phyloP scores from a whole-genome alignment of 2,888 invertebrate genomes.

The Pyrrhia umbra region DNA sequence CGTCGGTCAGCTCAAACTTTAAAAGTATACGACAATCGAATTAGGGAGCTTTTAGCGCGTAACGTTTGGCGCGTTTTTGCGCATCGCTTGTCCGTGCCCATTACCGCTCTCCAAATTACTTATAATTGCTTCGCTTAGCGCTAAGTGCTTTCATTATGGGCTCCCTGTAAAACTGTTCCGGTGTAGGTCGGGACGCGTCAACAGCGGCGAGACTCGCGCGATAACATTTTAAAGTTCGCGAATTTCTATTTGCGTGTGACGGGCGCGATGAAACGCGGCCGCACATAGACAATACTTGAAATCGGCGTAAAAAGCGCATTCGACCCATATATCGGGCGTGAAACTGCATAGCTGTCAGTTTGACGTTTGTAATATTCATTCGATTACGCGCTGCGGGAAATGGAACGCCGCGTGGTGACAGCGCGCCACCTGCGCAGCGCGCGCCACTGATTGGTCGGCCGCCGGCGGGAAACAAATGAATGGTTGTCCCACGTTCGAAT shows the following conservation, averaged over 20 bases:
- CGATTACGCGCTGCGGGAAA: slow-evolving; percentile 86
- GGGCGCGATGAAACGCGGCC: slow-evolving; percentile 56
- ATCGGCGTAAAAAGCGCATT: slow-evolving; percentile 82
- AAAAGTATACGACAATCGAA: slow-evolving; percentile 88
- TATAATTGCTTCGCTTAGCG: slow-evolving; percentile 90
- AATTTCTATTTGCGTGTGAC: slow-evolving; percentile 52
- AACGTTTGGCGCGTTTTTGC: slow-evolving; percentile 89
- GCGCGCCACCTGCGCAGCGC: slow-evolving; percentile 80
- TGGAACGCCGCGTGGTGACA: slow-evolving; percentile 83
- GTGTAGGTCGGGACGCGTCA: slow-evolving; percentile 76
- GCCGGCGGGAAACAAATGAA: slow-evolving; percentile 77
- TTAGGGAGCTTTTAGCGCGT: slow-evolving; percentile 90
- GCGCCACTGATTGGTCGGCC: slow-evolving; percentile 71
- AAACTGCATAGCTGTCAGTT: slow-evolving; percentile 82
- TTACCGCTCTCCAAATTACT: slow-evolving; percentile 88
- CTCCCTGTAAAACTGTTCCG: slow-evolving; percentile 80
- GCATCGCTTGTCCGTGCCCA: slow-evolving; percentile 88
- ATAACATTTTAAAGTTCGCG: slow-evolving; percentile 70
- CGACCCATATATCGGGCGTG: slow-evolving; percentile 81
- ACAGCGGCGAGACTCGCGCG: slow-evolving; percentile 72
- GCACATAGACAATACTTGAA: slow-evolving; percentile 75
- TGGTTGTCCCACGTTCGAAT: slow-evolving; percentile 70
- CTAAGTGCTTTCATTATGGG: slow-evolving; percentile 89
- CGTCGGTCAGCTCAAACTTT: slow-evolving; percentile 74
- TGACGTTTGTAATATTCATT: slow-evolving; percentile 89